Base-by-base conservation (phyloP, 1,140 invertebrate genomes). In the Polypedilum pembai region DNA sequence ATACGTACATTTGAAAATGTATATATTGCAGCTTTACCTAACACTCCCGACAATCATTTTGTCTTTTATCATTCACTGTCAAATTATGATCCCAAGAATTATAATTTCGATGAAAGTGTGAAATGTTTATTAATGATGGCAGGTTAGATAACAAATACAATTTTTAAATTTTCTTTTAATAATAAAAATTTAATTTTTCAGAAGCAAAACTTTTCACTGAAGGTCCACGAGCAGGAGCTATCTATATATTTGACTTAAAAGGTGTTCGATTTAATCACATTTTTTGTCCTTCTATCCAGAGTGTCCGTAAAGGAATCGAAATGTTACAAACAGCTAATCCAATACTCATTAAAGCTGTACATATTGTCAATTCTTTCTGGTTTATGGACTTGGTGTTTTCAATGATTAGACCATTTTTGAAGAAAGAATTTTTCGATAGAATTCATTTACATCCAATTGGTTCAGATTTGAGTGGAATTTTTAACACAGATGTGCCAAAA, bases 391-490 rank as follows among this genome's bases (percentile, higher is more conserved):
- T 69, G 17, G 18, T 69, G 7, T 20, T 69, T 7, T 8, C 17
- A 69, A 20, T 69, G 18, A 69, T 69, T 8, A 69, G 20, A 20
- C 65, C 65, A 1, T 69, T 69, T 20, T n/a, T 21, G 12, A 69
- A 18, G 18, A 18, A 21, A 21, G 65, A 69, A 20, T 69, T 69
- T 8, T 69, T 18, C 5, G 20, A 20, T 18, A 69, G 17, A 20
- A 63, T 80, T 79, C 80, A 84, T 75, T 75, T 84, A 17, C 79
- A 85, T 77, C 73, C 78, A 72, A 75, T 79, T 17, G 79, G 78
- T 41, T 79, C 81, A 4, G 79, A 83, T 41, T 78, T 82, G 21
- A 80, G 82, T 4, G 79, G 82, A 73, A 78, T 86, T 75, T 82
- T 84, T 76, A 24, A 81, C 33, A 76, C 81, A 2, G 75, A 75